A percentile compares a stretch with the other conserved stretches of the same genome.
phyloP scores from a whole-genome alignment of 2,113 vertebrate genomes.

The Oxyura jamaicensis region DNA sequence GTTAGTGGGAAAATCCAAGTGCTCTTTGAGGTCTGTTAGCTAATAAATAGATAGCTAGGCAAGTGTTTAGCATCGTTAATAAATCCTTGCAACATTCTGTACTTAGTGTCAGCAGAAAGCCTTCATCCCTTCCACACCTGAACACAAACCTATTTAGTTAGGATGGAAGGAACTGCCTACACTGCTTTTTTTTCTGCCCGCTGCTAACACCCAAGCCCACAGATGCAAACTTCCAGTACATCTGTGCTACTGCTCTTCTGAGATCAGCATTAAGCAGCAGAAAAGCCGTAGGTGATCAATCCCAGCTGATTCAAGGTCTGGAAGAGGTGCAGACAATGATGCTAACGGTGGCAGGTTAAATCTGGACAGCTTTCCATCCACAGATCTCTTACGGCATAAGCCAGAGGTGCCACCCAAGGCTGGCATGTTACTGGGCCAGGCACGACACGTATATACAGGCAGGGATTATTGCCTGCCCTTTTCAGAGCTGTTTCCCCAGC shows the following conservation, averaged over 20 bases:
- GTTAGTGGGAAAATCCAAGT: constrained; percentile 25
- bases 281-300: neutral
- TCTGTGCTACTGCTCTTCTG: neutral
- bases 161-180: constrained; percentile 33
- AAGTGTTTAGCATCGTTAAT: neutral
- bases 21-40: neutral
- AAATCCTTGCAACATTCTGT: neutral
- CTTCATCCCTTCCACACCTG: neutral
- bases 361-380: neutral
- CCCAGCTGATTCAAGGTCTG: neutral
- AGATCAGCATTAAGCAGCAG: constrained; percentile 1
- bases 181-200: neutral
- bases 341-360: constrained; percentile 10
- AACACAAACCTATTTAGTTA: neutral
- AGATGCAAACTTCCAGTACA: neutral
- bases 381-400: neutral
- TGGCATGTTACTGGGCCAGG: neutral
- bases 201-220: constrained; percentile 8
- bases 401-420: constrained; percentile 1
- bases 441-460: rapidly evolving
- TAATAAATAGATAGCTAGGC: neutral
- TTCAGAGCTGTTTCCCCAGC: neutral
- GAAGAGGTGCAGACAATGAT: neutral
- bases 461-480: constrained; percentile 22
- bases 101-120: constrained; percentile 27